These are phyloP conservation scores for Allophyes oxyacanthae DNA, from an alignment of 2,888 invertebrate species.

Conservation along the genomic window DNA sequence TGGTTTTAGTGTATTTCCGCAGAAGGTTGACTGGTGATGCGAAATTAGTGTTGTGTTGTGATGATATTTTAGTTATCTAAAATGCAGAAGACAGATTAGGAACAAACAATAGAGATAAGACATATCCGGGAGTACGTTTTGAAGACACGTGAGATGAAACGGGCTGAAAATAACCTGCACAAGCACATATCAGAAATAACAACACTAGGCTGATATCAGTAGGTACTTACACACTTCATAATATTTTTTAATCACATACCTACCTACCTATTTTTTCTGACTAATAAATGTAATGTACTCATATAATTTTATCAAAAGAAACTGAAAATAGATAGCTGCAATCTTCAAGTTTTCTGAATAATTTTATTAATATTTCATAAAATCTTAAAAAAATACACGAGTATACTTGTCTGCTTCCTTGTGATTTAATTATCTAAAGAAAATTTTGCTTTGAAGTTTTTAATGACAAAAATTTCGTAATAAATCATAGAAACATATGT, in stretches of 20 bases:
- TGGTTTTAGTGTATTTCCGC: background rate
- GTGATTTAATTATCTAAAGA: slow-evolving; percentile 37
- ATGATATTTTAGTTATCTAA: slow-evolving; percentile 23
- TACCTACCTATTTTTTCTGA: too few relatives aligned
- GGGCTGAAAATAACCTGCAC: slow-evolving; percentile 70
- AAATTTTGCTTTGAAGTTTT: slow-evolving; percentile 50
- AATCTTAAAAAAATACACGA: slow-evolving; percentile 8
- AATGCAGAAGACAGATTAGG: slow-evolving; percentile 48
- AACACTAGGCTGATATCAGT: slow-evolving; percentile 31
- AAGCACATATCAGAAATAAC: slow-evolving; percentile 62
- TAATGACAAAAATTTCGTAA: slow-evolving; percentile 38
- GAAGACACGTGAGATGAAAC: slow-evolving; percentile 74
- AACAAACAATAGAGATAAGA: slow-evolving; percentile 77
- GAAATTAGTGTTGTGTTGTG: slow-evolving; percentile 36
- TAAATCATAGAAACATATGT: slow-evolving; percentile 34
- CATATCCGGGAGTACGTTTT: slow-evolving; percentile 72
- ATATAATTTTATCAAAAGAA: slow-evolving; percentile 12
- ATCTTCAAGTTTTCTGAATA: background rate
- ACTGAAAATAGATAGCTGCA: background rate
- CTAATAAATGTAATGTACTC: background rate
- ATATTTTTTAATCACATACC: too few relatives aligned
- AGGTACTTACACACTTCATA: slow-evolving; percentile 16
- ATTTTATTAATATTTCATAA: slow-evolving; percentile 5
- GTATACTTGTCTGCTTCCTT: slow-evolving; percentile 16
- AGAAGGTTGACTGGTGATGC: background rate